phyloP scores from a whole-genome alignment of 2,113 vertebrate species.

The Calypte anna region DNA sequence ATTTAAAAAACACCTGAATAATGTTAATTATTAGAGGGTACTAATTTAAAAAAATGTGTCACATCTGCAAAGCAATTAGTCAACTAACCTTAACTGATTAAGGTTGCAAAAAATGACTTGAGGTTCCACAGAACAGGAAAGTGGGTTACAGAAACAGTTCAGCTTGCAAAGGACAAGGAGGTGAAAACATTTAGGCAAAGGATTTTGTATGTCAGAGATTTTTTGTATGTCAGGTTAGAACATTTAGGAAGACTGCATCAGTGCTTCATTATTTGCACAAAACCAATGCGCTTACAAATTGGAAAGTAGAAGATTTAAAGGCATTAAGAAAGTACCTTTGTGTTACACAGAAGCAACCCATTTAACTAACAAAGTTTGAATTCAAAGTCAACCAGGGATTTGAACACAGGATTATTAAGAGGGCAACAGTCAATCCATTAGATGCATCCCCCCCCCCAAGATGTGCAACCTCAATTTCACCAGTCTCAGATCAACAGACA shows the following conservation, averaged over 20 bases:
- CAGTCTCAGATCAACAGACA: background rate
- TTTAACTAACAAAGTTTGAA: background rate
- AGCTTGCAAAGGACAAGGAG: slow-evolving; percentile 6
- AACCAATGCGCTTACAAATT: background rate
- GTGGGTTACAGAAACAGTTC: slow-evolving; percentile 24
- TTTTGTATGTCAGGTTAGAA: background rate
- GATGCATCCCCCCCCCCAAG: background rate
- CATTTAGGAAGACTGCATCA: background rate
- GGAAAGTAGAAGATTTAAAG: background rate
- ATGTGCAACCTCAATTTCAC: background rate
- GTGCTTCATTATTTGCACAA: background rate
- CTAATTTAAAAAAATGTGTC: background rate
- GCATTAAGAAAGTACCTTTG: accelerated
- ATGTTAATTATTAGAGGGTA: background rate
- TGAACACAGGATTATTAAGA: background rate
- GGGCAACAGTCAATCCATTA: background rate
- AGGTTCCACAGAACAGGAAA: background rate
- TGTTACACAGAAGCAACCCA: background rate
- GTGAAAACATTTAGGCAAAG: background rate
- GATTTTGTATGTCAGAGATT: background rate
- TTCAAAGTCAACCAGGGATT: background rate
- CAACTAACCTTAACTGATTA: background rate
- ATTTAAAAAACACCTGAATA: background rate
- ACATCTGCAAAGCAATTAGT: slow-evolving; percentile 37
- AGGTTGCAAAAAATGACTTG: background rate